These are phyloP conservation scores for Sus scrofa DNA, from an alignment of 2,113 vertebrate species.

Conservation along the genomic window DNA sequence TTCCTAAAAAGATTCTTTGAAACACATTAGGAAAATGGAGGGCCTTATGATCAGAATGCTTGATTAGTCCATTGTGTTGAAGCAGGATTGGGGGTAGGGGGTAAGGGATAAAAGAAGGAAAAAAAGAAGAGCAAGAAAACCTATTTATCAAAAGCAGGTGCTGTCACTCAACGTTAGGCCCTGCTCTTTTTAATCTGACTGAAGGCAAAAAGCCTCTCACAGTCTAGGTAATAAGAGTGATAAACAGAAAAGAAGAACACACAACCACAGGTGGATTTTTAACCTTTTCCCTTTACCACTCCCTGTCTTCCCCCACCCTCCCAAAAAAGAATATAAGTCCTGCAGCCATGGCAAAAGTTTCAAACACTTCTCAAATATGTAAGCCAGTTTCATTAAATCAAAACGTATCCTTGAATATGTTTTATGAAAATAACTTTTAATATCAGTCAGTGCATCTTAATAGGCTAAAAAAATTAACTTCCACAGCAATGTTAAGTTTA, in stretches of 20 bases:
- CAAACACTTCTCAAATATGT: slow-evolving; percentile 91
- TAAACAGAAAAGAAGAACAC: slow-evolving; percentile 87
- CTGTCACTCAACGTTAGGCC: slow-evolving; percentile 87
- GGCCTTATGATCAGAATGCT: slow-evolving; percentile 86
- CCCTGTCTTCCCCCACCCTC: slow-evolving; percentile 78
- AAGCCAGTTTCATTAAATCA: slow-evolving; percentile 89
- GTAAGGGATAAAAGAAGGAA: slow-evolving; percentile 85
- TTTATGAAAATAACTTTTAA: slow-evolving; percentile 90
- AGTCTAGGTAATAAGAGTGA: slow-evolving; percentile 89
- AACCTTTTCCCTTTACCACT: slow-evolving; percentile 82
- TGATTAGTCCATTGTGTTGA: slow-evolving; percentile 87
- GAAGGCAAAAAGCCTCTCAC: slow-evolving; percentile 90
- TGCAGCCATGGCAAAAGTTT: slow-evolving; percentile 97
- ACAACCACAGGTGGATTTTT: slow-evolving; percentile 82
- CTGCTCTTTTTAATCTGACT: slow-evolving; percentile 89
- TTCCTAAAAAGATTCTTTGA: slow-evolving; percentile 87
- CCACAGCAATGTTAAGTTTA: slow-evolving; percentile 89
- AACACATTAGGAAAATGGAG: slow-evolving; percentile 86
- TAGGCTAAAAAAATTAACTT: slow-evolving; percentile 89
- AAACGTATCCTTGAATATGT: slow-evolving; percentile 89
- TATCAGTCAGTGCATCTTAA: slow-evolving; percentile 90
- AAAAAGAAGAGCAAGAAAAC: slow-evolving; percentile 84
- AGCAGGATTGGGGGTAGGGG: slow-evolving; percentile 67
- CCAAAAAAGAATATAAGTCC: slow-evolving; percentile 87
- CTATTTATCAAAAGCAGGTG: slow-evolving; percentile 88